These are phyloP conservation scores for Pogonomyrmex barbatus DNA, from an alignment of 1,140 invertebrate species.

Conservation along the genomic window DNA sequence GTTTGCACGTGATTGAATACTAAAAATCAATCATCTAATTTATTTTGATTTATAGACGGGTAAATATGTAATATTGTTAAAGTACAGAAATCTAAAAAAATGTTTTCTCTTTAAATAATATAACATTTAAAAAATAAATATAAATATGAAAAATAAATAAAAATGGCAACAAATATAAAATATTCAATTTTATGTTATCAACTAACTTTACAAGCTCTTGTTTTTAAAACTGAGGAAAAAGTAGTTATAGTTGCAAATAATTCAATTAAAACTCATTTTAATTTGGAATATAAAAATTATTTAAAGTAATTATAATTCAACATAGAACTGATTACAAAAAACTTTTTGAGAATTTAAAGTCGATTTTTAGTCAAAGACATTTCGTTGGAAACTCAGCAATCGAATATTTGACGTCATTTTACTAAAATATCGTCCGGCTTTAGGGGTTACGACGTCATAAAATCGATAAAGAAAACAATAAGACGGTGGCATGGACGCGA, in stretches of 20 bases:
- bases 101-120: neutral
- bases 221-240: neutral
- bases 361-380: neutral
- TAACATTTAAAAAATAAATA: neutral
- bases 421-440: neutral
- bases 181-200: neutral
- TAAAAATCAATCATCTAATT: neutral
- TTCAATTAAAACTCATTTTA: neutral
- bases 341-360: neutral
- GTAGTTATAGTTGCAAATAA: neutral
- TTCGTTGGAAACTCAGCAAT: neutral
- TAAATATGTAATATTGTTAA: conserved; percentile 3
- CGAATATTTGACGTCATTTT: conserved; percentile 1
- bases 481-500: conserved; percentile 49
- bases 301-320: neutral
- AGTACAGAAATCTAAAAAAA: neutral
- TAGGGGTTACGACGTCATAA: neutral
- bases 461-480: conserved; percentile 4
- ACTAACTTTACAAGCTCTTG: neutral
- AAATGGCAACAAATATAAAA: neutral
- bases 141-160: neutral
- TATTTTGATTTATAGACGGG: neutral
- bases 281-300: neutral
- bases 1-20: neutral
- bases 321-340: neutral